These are phyloP conservation scores for Alviniconcha marisindica DNA, from an alignment of 1,140 invertebrate genomes.

Conservation along the genomic window DNA sequence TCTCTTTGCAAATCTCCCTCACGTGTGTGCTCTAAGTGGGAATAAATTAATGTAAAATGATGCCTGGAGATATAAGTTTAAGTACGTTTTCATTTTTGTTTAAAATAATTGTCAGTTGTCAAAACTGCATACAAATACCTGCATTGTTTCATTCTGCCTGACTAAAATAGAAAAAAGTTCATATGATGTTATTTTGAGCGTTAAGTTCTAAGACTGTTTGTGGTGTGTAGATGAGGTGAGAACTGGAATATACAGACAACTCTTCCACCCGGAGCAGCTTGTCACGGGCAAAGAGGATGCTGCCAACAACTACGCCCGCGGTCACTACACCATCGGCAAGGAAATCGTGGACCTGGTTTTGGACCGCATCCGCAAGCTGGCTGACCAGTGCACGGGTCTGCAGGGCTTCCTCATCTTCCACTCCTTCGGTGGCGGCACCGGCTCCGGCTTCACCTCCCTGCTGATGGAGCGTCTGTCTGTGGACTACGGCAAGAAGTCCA, in stretches of 20 bases:
- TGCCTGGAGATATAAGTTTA: no score
- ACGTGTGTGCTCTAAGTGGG: no score
- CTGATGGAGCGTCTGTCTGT: slow-evolving; percentile 77
- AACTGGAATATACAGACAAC: slow-evolving; percentile 56
- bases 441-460: slow-evolving; percentile 91
- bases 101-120: no score
- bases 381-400: slow-evolving; percentile 89
- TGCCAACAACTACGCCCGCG: slow-evolving; percentile 78
- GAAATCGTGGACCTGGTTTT: slow-evolving; percentile 75
- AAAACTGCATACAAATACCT: no score
- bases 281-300: slow-evolving; percentile 86
- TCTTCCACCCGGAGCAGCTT: slow-evolving; percentile 53
- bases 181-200: no score
- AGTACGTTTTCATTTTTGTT: no score
- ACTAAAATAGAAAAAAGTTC: no score
- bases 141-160: no score
- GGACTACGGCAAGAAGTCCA: slow-evolving; percentile 91
- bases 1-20: background rate
- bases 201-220: no score
- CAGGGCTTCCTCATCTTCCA: slow-evolving; percentile 86
- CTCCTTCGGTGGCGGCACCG: slow-evolving; percentile 85
- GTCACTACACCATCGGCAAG: slow-evolving; percentile 75
- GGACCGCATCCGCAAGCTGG: slow-evolving; percentile 82
- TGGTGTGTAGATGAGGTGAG: slow-evolving; percentile 74
- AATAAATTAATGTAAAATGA: no score